Conservation (phyloP, 2,113 vertebrate species). For the Chascanopsetta lugubris region DNA sequence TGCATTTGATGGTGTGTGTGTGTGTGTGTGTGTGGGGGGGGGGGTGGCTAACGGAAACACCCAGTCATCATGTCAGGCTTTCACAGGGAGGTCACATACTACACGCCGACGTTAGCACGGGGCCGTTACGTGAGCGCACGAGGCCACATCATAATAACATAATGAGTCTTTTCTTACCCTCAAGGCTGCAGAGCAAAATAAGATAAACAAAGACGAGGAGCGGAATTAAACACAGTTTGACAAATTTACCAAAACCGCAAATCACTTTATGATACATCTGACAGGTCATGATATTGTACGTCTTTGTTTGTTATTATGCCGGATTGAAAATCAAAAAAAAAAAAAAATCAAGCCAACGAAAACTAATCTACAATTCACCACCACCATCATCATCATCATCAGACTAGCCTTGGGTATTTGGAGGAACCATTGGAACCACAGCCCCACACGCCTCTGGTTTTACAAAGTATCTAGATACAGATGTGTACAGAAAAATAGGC, state of each 20-base stretch:
- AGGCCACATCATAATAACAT: slow-evolving; percentile 24
- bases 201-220: slow-evolving; percentile 25
- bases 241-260: slow-evolving; percentile 2
- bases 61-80: slow-evolving; percentile 51
- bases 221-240: slow-evolving; percentile 18
- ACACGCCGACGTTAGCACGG: slow-evolving; percentile 19
- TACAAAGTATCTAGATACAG: background rate
- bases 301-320: background rate
- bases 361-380: slow-evolving; percentile 5
- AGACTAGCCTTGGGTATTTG: slow-evolving; percentile 8
- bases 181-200: slow-evolving; percentile 20
- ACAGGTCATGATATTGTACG: background rate
- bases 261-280: background rate
- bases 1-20: slow-evolving; percentile 63
- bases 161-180: slow-evolving; percentile 33
- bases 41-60: slow-evolving; percentile 55
- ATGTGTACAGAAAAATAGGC: background rate
- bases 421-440: background rate
- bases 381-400: slow-evolving; percentile 1
- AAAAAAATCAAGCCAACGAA: background rate
- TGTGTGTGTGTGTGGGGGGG: too few species aligned
- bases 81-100: slow-evolving; percentile 44
- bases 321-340: background rate
- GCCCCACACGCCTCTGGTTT: background rate
- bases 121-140: slow-evolving; percentile 10